Percentiles rank a stretch among this genome's conserved stretches.
phyloP scores from a whole-genome alignment of 2,113 vertebrate species.

The Rattus rattus region DNA sequence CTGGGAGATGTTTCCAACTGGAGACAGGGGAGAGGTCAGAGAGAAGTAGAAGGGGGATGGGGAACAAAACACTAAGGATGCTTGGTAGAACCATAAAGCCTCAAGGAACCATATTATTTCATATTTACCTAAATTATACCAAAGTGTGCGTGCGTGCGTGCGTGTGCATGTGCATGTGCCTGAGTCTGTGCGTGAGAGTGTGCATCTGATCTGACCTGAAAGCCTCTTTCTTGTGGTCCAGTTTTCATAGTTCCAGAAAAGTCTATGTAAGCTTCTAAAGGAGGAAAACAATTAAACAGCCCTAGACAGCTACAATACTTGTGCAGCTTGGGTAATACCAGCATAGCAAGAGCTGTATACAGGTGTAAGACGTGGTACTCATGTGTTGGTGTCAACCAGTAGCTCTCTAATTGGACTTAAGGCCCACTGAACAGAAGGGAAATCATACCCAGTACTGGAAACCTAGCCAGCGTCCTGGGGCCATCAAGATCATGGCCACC shows the following conservation, averaged over 20 bases:
- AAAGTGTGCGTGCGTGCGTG: background rate
- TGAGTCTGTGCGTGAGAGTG: background rate
- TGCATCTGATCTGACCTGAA: background rate
- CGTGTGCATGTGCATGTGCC: too few species aligned
- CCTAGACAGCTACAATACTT: background rate
- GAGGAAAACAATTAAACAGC: background rate
- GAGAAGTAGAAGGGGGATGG: background rate
- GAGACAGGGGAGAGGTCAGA: too few species aligned
- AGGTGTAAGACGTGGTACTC: background rate
- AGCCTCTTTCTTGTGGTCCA: background rate
- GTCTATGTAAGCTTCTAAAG: background rate
- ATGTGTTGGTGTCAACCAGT: background rate
- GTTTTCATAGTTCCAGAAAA: background rate
- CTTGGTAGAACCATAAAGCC: background rate
- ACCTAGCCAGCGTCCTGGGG: background rate
- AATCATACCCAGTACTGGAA: background rate
- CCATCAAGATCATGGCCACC: too few species aligned
- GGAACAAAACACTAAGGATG: background rate
- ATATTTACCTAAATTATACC: background rate
- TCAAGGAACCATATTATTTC: background rate
- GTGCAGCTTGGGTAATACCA: background rate
- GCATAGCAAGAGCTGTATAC: background rate
- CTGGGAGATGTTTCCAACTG: background rate
- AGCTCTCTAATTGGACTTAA: background rate
- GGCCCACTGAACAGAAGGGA: background rate